phyloP scores from a whole-genome alignment of 1,140 invertebrate genomes.

The Microplitis mediator region DNA sequence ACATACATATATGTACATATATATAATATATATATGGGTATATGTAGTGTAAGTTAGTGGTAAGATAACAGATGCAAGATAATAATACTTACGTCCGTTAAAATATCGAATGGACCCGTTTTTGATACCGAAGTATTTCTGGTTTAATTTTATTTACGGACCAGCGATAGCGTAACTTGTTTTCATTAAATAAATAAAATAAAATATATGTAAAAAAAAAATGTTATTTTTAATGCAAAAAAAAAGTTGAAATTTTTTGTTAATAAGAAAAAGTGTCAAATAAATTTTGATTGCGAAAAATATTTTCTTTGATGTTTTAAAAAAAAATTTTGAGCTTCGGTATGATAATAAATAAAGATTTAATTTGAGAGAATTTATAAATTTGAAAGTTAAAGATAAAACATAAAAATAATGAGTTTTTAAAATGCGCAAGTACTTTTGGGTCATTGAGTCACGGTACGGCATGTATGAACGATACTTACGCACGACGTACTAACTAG shows the following conservation, averaged over 20 bases:
- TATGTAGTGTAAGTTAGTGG: conserved; percentile 14
- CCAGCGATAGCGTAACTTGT: conserved; percentile 39
- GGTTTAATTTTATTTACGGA: conserved; percentile 47
- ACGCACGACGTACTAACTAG: not conserved
- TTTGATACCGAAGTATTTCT: conserved; percentile 51
- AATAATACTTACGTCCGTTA: conserved; percentile 38
- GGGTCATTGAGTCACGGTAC: conserved; percentile 27
- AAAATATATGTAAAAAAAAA: too few species aligned
- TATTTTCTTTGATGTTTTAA: too few species aligned
- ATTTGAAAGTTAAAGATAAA: too few species aligned
- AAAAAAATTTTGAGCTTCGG: too few species aligned
- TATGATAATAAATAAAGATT: too few species aligned
- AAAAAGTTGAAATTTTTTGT: too few species aligned
- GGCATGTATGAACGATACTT: conserved; percentile 11
- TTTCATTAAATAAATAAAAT: not conserved
- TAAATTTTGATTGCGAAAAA: too few species aligned
- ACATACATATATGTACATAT: too few species aligned
- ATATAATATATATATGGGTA: not conserved
- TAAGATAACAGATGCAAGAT: conserved; percentile 45
- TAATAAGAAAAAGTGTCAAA: too few species aligned
- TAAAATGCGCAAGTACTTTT: conserved; percentile 4
- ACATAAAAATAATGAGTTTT: too few species aligned
- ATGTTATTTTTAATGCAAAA: too few species aligned
- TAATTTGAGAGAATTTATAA: too few species aligned
- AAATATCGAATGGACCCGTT: conserved; percentile 31